A percentile compares a stretch with the other conserved stretches of the same genome.
These are phyloP conservation scores for Euleptes europaea DNA, from an alignment of 2,113 vertebrate genomes.

Conservation along the genomic window DNA sequence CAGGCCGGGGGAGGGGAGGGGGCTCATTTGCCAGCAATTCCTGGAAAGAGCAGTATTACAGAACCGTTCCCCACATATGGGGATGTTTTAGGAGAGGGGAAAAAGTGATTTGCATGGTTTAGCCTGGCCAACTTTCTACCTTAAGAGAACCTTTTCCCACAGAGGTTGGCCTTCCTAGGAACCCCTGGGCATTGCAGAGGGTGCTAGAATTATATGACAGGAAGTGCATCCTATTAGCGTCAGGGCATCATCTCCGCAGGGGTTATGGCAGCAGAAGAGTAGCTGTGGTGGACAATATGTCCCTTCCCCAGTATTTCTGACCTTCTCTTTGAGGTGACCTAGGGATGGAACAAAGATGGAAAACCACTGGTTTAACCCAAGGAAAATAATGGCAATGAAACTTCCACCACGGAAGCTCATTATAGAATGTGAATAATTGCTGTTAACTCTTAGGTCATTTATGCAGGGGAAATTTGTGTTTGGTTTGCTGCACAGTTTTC, in stretches of 20 bases:
- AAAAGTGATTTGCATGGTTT: constrained; percentile 49
- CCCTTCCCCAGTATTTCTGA: too few species aligned
- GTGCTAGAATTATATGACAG: neutral
- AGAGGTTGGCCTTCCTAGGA: neutral
- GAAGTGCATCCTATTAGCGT: too few species aligned
- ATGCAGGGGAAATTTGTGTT: too few species aligned
- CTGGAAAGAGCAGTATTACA: constrained; percentile 73
- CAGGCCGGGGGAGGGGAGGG: constrained; percentile 36
- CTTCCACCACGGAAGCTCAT: constrained; percentile 43
- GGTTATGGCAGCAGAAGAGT: too few species aligned
- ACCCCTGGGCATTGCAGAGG: neutral
- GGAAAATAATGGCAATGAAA: constrained; percentile 45
- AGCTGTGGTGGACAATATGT: too few species aligned
- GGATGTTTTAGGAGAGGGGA: constrained; percentile 36
- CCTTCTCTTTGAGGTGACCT: too few species aligned
- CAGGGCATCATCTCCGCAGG: too few species aligned
- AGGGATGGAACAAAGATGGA: too few species aligned
- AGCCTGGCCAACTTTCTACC: neutral
- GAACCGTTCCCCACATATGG: constrained; percentile 51
- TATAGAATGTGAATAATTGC: constrained; percentile 24
- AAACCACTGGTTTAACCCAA: constrained; percentile 26
- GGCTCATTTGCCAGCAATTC: constrained; percentile 66
- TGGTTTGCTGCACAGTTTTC: too few species aligned
- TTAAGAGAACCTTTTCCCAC: neutral
- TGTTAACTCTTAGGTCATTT: too few species aligned